Conservation (phyloP, 2,113 vertebrate species). For the Gadus chalcogrammus region DNA sequence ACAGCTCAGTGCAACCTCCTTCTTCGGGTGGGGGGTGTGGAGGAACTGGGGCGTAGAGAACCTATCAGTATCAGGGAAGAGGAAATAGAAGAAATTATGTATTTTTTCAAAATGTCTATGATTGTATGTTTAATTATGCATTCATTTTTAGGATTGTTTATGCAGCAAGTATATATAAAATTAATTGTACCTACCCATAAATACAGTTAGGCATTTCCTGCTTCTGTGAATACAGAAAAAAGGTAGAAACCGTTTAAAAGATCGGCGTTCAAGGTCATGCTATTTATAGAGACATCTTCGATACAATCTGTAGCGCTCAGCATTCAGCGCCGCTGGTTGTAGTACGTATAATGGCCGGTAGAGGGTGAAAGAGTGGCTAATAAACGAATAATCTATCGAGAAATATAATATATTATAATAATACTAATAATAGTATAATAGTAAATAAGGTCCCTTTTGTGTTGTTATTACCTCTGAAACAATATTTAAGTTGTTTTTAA, state of each 20-base stretch:
- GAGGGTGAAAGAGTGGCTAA: slow-evolving; percentile 9
- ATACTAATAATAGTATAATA: neutral
- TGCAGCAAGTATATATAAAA: neutral
- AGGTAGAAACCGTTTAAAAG: slow-evolving; percentile 23
- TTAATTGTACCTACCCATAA: slow-evolving; percentile 27
- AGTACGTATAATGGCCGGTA: slow-evolving; percentile 39
- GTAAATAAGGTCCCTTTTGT: neutral
- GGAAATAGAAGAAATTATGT: no score
- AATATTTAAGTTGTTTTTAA: neutral
- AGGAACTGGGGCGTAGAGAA: neutral
- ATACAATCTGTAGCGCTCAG: no score
- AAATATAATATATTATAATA: slow-evolving; percentile 20
- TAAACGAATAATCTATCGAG: slow-evolving; percentile 26
- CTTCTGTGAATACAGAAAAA: slow-evolving; percentile 45
- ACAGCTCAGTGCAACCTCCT: slow-evolving; percentile 31
- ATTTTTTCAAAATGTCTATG: no score
- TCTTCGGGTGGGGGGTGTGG: slow-evolving; percentile 12
- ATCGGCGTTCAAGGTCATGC: slow-evolving; percentile 38
- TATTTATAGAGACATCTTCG: slow-evolving; percentile 35
- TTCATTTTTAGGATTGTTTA: no score
- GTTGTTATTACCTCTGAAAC: no score
- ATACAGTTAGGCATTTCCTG: slow-evolving; percentile 62
- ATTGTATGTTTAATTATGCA: no score
- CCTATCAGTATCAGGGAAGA: no score
- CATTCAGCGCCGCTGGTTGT: slow-evolving; percentile 9